phyloP scores from a whole-genome alignment of 2,888 invertebrate species.

The Herminia tarsipennalis region DNA sequence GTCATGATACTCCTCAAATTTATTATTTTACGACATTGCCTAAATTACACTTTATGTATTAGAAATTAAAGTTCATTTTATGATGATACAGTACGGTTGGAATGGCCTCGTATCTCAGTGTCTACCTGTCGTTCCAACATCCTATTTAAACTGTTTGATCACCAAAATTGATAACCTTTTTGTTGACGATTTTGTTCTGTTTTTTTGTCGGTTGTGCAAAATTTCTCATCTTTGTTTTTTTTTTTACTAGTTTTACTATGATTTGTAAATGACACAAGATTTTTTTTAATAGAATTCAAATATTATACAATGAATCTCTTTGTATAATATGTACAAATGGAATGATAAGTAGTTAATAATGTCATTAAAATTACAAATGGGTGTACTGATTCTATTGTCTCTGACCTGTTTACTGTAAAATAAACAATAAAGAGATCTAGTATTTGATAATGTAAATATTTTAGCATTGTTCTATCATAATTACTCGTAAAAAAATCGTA shows the following conservation, averaged over 20 bases:
- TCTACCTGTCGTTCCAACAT: slow-evolving; percentile 71
- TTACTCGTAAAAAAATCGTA: too few relatives aligned
- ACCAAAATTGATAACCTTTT: slow-evolving; percentile 54
- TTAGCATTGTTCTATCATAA: too few relatives aligned
- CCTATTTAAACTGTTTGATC: slow-evolving; percentile 66
- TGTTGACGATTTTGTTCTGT: slow-evolving; percentile 20
- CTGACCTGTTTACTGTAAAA: too few relatives aligned
- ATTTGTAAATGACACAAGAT: too few relatives aligned
- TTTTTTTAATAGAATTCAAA: too few relatives aligned
- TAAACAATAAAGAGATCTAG: too few relatives aligned
- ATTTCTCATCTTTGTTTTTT: background rate
- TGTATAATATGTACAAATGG: too few relatives aligned
- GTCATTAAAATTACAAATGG: too few relatives aligned
- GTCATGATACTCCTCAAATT: slow-evolving; percentile 66
- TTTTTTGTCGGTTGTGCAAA: slow-evolving; percentile 10
- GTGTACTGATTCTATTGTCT: too few relatives aligned
- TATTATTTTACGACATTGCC: slow-evolving; percentile 33
- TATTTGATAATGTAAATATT: too few relatives aligned
- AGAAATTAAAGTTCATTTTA: slow-evolving; percentile 34
- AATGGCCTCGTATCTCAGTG: slow-evolving; percentile 45
- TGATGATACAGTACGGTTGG: slow-evolving; percentile 8
- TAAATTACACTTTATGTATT: slow-evolving; percentile 33
- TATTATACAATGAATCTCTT: too few relatives aligned
- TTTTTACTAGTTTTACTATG: background rate
- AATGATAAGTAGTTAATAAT: too few relatives aligned